These are phyloP conservation scores for Spinus pinus DNA, from an alignment of 2,797 vertebrate genomes.

Conservation along the genomic window DNA sequence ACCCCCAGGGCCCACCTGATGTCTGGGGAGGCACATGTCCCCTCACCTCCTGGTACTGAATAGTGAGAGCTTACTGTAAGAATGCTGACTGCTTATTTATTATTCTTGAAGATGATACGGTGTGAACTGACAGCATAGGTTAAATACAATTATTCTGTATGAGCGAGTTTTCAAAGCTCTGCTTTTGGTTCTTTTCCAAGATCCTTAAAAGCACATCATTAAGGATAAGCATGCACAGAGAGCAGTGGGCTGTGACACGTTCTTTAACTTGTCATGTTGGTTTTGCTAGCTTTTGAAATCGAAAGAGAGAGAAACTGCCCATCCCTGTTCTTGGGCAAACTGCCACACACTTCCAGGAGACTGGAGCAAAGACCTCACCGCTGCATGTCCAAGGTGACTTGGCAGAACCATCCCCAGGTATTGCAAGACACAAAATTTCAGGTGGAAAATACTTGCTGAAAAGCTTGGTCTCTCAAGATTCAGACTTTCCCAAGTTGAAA, in stretches of 20 bases:
- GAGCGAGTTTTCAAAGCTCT: slow-evolving; percentile 2
- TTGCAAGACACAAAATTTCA: not conserved
- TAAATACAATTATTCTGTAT: slow-evolving; percentile 2
- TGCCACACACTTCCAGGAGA: not conserved
- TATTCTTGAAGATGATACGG: not conserved
- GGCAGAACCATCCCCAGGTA: not conserved
- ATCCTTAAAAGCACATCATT: not conserved
- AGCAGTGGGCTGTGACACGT: not conserved
- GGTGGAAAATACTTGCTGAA: not conserved
- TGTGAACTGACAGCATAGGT: slow-evolving; percentile 2
- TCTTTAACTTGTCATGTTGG: not conserved
- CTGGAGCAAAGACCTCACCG: not conserved
- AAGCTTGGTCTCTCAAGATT: not conserved
- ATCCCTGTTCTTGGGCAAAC: not conserved
- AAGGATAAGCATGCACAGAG: not conserved
- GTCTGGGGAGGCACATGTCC: slow-evolving; percentile 23
- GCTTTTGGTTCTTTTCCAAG: slow-evolving; percentile 12
- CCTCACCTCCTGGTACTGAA: slow-evolving; percentile 59
- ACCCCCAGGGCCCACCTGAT: not conserved
- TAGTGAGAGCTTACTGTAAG: not conserved
- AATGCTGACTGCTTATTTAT: slow-evolving; percentile 48
- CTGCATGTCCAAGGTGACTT: not conserved
- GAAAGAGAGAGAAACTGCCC: not conserved
- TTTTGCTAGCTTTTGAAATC: not conserved
- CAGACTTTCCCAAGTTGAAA: not conserved